Evolutionary conservation across 1,140 invertebrate genomes (phyloP), one percentile per base, ranked within the genome.

Genomic region (Helicoverpa zea): DNA sequence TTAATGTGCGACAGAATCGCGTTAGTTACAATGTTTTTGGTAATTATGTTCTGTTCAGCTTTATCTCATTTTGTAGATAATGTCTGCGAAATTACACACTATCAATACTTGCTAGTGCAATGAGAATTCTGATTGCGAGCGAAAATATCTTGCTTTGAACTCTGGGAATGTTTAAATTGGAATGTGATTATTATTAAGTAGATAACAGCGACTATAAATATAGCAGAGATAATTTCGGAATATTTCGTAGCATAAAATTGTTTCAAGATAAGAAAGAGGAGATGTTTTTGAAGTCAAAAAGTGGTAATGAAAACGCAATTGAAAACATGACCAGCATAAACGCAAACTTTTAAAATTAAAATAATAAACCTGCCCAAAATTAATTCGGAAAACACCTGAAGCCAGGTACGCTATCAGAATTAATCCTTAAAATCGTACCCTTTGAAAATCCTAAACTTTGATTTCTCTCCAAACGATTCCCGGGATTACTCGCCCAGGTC

Each of bases 361-460:
- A 70, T 70, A 59, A 58, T 54, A 74, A 58, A 3, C 63, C 14
- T 13, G 9, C n/a, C 63, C 18, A 29, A 79, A 79, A 79, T 79
- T 79, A 79, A 68, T 79, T 79, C 75, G 12, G 14, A 52, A 76
- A 77, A 77, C 75, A 77, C 75, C 75, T 77, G 75, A 77, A 77
- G 75, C 75, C 75, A 79, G 51, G 64, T 79, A 79, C 52, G 51
- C 61, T 79, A 68, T 79, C 64, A 68, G 64, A 59, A 49, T 79
- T 79, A 79, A 79, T 79, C 76, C 64, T 51, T 59, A 79, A 68
- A 70, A 64, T 77, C 76, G 63, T 64, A 79, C 76, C 76, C 76
- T 79, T 79, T 79, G 63, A 70, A 70, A 79, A 79, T 79, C 76
- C 76, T 79, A 79, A 79, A 70, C 76, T 79, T 79, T 79, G 76